Base-by-base conservation (phyloP, 2,888 invertebrate genomes). In the Volucella inanis region DNA sequence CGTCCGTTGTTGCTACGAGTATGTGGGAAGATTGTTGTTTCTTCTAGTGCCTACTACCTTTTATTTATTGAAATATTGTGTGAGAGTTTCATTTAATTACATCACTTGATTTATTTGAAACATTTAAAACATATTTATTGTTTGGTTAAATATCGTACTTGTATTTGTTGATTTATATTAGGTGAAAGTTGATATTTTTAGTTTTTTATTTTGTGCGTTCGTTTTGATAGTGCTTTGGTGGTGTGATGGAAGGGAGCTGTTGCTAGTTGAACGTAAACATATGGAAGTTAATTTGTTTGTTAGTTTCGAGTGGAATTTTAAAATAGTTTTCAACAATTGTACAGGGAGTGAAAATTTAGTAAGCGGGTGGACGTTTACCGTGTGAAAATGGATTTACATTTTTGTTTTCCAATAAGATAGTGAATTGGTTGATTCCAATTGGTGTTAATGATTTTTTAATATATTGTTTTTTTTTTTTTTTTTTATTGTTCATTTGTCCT, bases 11-110 rank as follows among this genome's bases (percentile, higher is more conserved):
- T 31, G 31, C 6, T 6, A 6, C n/a, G 15, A 54, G 8, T 49
- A 50, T 67, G 78, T 78, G 78, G 78, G 72, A 61, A 57, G 61
- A 59, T 67, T 43, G 71, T 8, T 61, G 14, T 67, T 38, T 57
- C 38, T 9, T 54, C 41, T 31, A 31, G 31, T 55, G 41, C 38
- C 22, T 22, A 22, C 18, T 22, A 3, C 2, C 18, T 22, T 55
- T 43, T 75, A n/a, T 54, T 61, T 45, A 14, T 49, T n/a, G 64
- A 49, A 18, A 38, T 38, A 55, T 6, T 31, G 59, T 49, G 22
- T 55, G 65, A 43, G 45, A 67, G 61, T 80, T 84, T 84, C 75
- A 75, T 80, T 49, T 80, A 74, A 80, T 84, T 84, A 80, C 80
- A 84, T 84, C 84, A 84, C 45, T 31, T 67, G 70, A 67, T 39